Evolutionary conservation across 2,113 vertebrate genomes (phyloP).

Genomic region (Poicephalus gulielmi): DNA sequence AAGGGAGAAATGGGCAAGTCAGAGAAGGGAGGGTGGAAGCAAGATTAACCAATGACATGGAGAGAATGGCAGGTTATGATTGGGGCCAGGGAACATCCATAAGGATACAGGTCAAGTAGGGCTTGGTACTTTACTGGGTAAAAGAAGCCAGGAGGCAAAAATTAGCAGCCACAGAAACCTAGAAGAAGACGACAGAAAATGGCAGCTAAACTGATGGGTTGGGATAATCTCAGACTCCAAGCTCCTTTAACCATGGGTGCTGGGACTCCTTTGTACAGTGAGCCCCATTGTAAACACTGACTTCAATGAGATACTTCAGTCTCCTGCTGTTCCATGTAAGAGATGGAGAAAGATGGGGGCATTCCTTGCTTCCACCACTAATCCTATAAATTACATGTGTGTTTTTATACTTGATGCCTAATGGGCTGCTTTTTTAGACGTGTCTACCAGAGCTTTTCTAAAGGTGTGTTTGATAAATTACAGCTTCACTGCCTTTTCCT

Average conservation of each 20-base stretch:
- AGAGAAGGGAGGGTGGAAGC: background rate
- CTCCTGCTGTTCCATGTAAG: background rate
- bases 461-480: conserved; percentile 50
- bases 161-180: background rate
- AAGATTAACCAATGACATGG: background rate
- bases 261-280: background rate
- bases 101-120: background rate
- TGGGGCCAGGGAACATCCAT: background rate
- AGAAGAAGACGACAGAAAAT: background rate
- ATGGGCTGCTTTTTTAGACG: conserved; percentile 3
- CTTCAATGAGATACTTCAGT: background rate
- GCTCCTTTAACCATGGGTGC: rapidly evolving
- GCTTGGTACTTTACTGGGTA: background rate
- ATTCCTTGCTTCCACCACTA: background rate
- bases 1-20: background rate
- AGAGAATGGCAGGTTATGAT: background rate
- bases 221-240: background rate
- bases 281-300: background rate
- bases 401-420: conserved; percentile 8
- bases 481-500: conserved; percentile 15
- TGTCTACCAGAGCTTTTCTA: conserved; percentile 11
- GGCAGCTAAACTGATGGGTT: background rate
- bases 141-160: background rate
- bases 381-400: background rate
- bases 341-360: background rate